These are phyloP conservation scores for Spermophilus dauricus DNA, from an alignment of 2,113 vertebrate species.

Conservation along the genomic window DNA sequence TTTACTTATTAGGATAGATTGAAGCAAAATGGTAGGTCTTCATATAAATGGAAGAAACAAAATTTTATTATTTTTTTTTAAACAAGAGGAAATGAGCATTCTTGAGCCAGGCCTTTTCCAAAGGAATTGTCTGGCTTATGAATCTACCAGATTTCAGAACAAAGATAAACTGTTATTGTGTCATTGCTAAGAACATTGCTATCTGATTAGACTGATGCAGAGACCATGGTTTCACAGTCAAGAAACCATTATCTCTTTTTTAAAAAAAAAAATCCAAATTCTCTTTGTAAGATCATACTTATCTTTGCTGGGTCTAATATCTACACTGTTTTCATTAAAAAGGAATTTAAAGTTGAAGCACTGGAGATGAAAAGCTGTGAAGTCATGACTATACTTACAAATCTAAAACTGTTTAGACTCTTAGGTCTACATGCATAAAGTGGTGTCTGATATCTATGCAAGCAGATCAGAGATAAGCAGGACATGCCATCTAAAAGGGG, in stretches of 20 bases:
- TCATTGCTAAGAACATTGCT: neutral
- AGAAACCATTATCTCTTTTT: neutral
- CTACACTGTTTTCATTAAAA: constrained; percentile 56
- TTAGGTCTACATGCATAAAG: neutral
- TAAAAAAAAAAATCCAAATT: constrained; percentile 50
- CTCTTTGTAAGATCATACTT: constrained; percentile 43
- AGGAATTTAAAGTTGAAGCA: constrained; percentile 41
- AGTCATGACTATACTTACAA: neutral
- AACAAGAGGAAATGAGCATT: constrained; percentile 17
- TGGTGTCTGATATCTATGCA: neutral
- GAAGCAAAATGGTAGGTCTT: neutral
- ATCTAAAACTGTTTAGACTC: neutral
- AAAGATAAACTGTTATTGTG: constrained; percentile 22
- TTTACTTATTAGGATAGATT: neutral
- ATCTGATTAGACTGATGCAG: neutral
- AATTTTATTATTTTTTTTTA: neutral
- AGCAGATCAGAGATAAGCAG: neutral
- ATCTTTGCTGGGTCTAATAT: constrained; percentile 30
- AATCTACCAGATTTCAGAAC: neutral
- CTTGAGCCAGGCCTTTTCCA: neutral
- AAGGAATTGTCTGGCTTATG: neutral
- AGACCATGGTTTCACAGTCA: neutral
- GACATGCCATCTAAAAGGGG: neutral
- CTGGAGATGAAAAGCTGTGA: neutral
- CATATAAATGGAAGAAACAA: neutral